Base-by-base conservation (phyloP, 2,888 invertebrate genomes). In the Teleiodes luculella region DNA sequence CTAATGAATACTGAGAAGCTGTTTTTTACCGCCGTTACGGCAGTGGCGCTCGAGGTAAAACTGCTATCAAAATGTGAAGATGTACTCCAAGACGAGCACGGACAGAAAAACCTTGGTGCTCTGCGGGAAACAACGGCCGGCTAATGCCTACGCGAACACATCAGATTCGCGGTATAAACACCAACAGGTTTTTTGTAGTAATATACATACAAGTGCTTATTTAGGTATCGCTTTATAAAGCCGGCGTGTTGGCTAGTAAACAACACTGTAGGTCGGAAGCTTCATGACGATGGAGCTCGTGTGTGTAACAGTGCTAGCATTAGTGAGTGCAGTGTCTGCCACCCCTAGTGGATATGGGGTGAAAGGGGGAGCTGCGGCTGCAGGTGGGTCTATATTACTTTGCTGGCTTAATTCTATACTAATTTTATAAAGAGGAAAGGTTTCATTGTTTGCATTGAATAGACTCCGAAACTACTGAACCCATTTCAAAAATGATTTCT, bases 171-270 rank as follows among this genome's bases (percentile, higher is more conserved):
- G 69, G 82, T 85, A 83, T 85, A 83, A 79, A 78, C 76, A 67
- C 72, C 69, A 76, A 84, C 84, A 71, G 81, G 88, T 88, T 88
- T 87, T 84, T 86, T 82, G 76, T 74, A 72, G 69, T 73, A 74
- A 78, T 76, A 74, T 68, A 78, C 74, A 74, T 61, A 57, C 75
- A 68, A 73, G 67, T 70, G 72, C 69, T 75, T 85, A 86, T 86
- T 86, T 86, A 74, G 80, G 83, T 78, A 74, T 82, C 73, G 85
- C 82, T 87, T 87, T 88, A 88, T 87, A 88, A 88, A 84, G 79
- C 78, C 80, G 70, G 66, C 70, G 69, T n/a, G n/a, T 63, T 62
- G 64, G 67, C 67, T 64, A 66, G 76, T 72, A 74, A 78, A 74
- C 73, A 78, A 74, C 83, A 87, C 79, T 83, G 77, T 80, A 72